Percentiles rank a stretch among this genome's conserved stretches.
phyloP scores from a whole-genome alignment of 2,888 invertebrate species.

The Carterocephalus palaemon region DNA sequence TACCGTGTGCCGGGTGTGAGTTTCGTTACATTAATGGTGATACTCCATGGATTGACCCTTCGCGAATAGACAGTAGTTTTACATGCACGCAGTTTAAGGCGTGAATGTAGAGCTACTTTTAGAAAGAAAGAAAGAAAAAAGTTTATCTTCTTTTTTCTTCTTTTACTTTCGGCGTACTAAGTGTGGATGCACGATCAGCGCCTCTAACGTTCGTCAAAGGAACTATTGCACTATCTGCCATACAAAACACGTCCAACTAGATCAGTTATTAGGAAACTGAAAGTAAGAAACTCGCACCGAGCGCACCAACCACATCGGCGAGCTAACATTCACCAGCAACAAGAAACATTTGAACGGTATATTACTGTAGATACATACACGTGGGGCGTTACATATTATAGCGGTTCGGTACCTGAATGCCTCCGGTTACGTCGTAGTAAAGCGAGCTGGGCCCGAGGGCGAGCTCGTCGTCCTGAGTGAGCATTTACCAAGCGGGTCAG shows the following conservation, averaged over 20 bases:
- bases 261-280: too few relatives aligned
- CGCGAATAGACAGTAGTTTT: too few relatives aligned
- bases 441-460: constrained; percentile 76
- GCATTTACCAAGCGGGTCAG: constrained; percentile 76
- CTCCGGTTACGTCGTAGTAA: constrained; percentile 78
- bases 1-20: constrained; percentile 3
- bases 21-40: too few relatives aligned
- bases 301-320: constrained; percentile 7
- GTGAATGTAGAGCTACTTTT: too few relatives aligned
- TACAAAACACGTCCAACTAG: too few relatives aligned
- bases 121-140: too few relatives aligned
- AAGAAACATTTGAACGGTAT: constrained; percentile 31
- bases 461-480: constrained; percentile 77
- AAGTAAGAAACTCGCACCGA: neutral
- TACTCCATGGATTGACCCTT: too few relatives aligned
- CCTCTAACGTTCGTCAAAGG: neutral
- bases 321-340: constrained; percentile 25
- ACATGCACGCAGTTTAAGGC: too few relatives aligned
- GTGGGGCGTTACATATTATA: constrained; percentile 28
- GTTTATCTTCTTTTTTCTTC: too few relatives aligned
- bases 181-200: neutral
- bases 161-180: too few relatives aligned
- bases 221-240: too few relatives aligned
- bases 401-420: constrained; percentile 72
- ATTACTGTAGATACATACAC: constrained; percentile 27